phyloP scores from a whole-genome alignment of 1,140 invertebrate species.

The Cyclina sinensis region DNA sequence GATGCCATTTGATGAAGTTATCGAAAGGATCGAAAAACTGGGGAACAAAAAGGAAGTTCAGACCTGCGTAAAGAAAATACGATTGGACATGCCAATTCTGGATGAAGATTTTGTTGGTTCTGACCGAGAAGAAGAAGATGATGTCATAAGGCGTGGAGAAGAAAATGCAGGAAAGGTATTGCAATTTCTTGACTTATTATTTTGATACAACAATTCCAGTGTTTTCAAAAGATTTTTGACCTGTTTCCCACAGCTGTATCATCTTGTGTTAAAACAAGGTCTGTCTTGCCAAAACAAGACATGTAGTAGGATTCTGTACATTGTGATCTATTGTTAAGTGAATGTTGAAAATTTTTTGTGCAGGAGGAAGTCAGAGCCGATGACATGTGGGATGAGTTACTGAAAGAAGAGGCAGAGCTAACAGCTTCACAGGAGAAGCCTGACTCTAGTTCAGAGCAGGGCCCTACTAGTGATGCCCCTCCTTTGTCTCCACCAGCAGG shows the following conservation, averaged over 20 bases:
- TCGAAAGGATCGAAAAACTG: constrained; percentile 93
- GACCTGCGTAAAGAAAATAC: constrained; percentile 89
- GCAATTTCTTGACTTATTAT: no score
- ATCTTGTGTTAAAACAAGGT: no score
- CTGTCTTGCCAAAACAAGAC: no score
- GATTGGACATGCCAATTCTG: constrained; percentile 89
- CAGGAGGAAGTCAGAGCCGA: constrained; percentile 56
- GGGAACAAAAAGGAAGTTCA: constrained; percentile 88
- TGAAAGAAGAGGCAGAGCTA: constrained; percentile 65
- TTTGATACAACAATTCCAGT: no score
- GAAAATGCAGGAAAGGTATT: neutral
- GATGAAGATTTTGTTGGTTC: constrained; percentile 79
- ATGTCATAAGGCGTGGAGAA: neutral
- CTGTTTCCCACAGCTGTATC: no score
- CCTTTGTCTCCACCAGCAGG: neutral
- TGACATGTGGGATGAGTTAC: constrained; percentile 74
- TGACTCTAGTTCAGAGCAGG: constrained; percentile 9
- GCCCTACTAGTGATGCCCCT: neutral
- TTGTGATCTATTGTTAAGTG: no score
- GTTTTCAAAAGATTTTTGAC: no score
- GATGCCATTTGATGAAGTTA: constrained; percentile 94
- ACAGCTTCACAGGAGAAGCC: constrained; percentile 42
- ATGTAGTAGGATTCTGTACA: no score
- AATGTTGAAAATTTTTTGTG: no score
- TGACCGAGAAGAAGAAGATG: constrained; percentile 72